Conservation (phyloP, 2,797 vertebrate genomes). For the Rhodeus uyekii region DNA sequence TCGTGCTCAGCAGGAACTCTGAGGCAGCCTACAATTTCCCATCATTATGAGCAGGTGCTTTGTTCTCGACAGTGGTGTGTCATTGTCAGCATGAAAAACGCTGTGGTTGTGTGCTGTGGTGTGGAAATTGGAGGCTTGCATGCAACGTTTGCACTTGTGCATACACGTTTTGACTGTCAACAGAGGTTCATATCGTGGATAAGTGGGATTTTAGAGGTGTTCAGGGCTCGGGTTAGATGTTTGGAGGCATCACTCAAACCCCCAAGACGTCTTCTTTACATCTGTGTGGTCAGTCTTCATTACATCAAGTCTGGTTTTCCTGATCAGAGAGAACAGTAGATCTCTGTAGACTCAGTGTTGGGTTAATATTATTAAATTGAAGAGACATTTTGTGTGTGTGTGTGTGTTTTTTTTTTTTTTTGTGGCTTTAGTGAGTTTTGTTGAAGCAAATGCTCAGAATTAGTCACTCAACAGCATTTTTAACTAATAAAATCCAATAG, state of each 20-base stretch:
- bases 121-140: conserved; percentile 48
- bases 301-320: conserved; percentile 5
- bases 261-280: background rate
- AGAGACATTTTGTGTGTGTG: conserved; percentile 9
- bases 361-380: conserved; percentile 21
- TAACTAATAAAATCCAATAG: conserved; percentile 11
- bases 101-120: conserved; percentile 34
- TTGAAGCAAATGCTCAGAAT: background rate
- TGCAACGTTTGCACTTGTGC: conserved; percentile 49
- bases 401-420: background rate
- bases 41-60: conserved; percentile 58
- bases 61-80: conserved; percentile 54
- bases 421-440: background rate
- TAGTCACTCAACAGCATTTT: conserved; percentile 11
- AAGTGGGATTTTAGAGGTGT: conserved; percentile 18
- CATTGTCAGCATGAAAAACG: conserved; percentile 51
- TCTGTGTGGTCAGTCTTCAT: conserved; percentile 5
- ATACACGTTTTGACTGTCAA: conserved; percentile 3
- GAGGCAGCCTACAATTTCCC: conserved; percentile 56
- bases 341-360: background rate
- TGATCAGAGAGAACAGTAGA: conserved; percentile 14
- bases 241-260: conserved; percentile 13
- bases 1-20: conserved; percentile 46
- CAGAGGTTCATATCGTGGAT: conserved; percentile 5
- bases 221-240: background rate